Evolutionary conservation across 1,140 invertebrate genomes (phyloP), one percentile per base, ranked within the genome.

Genomic region (Eumaeus atala): DNA sequence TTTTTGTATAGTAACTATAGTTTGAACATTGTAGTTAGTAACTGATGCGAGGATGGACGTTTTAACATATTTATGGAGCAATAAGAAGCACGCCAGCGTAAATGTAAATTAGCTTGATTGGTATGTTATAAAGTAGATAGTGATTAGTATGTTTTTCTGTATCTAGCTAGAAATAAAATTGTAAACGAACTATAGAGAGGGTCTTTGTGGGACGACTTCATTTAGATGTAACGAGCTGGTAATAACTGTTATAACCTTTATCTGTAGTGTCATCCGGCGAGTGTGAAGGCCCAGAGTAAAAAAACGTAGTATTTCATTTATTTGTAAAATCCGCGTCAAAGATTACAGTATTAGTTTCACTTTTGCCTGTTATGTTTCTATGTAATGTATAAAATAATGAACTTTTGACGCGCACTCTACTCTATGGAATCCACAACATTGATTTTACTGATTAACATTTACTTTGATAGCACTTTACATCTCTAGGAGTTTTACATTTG

Each of bases 1-100:
- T 64, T 77, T 72, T 72, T 82, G 77, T 83, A 80, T 74, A 72
- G 68, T 74, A 61, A 56, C 66, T 66, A 37, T 49, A 66, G 61
- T 65, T 72, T 72, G 62, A 57, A 64, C 61, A 74, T 50, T 56
- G 28, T 37, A 12, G 10, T 38, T 21, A 28, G 51, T 42, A 16
- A 14, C 9, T 10, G 37, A 44, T 3, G 40, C 16, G 51, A 34
- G 38, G 28, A 28, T 40, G 51, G 42, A 14, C 21, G 56, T 51
- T 57, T 56, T 49, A 50, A 56, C 17, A 54, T 67, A 70, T 67
- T 66, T 70, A 64, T 61, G 56, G 61, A 60, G 66, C 67, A 71
- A 75, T 67, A 77, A 70, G 65, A 66, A 63, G 74, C 74, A 83
- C 77, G 72, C 72, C 61, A 67, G 66, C 58, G 55, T 67, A 56